Conservation (phyloP, 2,113 vertebrate species). For the Mobula birostris region DNA sequence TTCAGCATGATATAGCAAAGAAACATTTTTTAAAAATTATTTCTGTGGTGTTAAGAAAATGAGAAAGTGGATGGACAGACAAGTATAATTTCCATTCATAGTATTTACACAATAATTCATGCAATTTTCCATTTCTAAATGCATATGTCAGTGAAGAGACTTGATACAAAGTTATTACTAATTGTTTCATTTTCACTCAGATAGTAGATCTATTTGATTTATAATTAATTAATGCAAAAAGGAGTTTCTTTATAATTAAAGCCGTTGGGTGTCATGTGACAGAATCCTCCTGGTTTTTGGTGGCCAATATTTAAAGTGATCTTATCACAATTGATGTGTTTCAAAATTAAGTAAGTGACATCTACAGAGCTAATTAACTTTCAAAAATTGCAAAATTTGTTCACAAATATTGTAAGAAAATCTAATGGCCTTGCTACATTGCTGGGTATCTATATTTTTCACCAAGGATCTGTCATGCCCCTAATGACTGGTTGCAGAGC, state of each 20-base stretch:
- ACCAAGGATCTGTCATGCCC: background rate
- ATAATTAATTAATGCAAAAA: background rate
- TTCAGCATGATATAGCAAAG: background rate
- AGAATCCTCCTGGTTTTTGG: background rate
- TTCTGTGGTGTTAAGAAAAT: background rate
- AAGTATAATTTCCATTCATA: background rate
- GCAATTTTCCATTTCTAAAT: background rate
- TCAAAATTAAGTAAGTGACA: background rate
- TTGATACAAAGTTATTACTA: background rate
- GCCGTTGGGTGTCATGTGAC: background rate
- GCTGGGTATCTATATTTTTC: background rate
- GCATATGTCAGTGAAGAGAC: background rate
- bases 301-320: background rate
- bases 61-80: too few species aligned
- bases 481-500: background rate
- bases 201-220: background rate
- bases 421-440: background rate
- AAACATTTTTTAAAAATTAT: background rate
- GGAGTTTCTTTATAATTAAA: background rate
- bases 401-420: background rate
- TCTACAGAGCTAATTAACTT: background rate
- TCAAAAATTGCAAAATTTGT: background rate
- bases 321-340: background rate
- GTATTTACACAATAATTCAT: background rate
- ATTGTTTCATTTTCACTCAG: background rate